Conservation (phyloP, 2,797 vertebrate species). For the Periparus ater region DNA sequence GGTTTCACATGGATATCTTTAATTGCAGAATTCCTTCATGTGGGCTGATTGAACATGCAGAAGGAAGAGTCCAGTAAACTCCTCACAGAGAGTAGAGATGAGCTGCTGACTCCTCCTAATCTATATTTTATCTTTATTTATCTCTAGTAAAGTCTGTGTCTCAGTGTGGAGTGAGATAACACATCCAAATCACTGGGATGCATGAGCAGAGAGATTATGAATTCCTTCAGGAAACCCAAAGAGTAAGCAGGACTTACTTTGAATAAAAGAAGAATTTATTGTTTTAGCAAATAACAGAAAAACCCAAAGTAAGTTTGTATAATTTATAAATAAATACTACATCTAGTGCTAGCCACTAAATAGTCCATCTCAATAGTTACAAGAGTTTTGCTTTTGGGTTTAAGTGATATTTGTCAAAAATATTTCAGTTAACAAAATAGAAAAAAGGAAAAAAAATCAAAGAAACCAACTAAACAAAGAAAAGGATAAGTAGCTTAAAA, state of each 20-base stretch:
- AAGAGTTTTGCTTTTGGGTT: not conserved
- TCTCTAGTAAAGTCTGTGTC: not conserved
- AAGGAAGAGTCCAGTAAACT: not conserved
- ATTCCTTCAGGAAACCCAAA: not conserved
- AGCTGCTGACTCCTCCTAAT: not conserved
- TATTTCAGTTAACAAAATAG: not conserved
- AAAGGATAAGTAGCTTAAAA: not conserved
- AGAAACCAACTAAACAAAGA: not conserved
- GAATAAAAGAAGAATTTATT: not conserved
- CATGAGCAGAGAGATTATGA: not conserved
- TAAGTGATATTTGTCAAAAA: not conserved
- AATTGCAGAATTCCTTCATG: not conserved
- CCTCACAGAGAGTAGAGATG: not conserved
- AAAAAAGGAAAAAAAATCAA: not conserved
- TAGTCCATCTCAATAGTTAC: not conserved
- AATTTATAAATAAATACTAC: not conserved
- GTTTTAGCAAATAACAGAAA: not conserved
- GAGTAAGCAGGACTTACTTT: not conserved
- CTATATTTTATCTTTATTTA: not conserved
- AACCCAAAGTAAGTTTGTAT: not conserved
- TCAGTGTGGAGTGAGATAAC: not conserved
- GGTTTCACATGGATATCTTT: not conserved
- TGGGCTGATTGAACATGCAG: fast-evolving
- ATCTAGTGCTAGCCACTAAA: not conserved
- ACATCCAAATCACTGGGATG: not conserved